Evolutionary conservation across 2,888 invertebrate genomes (phyloP), one percentile per base, ranked within the genome.

Genomic region (Brachyopa scutellaris): DNA sequence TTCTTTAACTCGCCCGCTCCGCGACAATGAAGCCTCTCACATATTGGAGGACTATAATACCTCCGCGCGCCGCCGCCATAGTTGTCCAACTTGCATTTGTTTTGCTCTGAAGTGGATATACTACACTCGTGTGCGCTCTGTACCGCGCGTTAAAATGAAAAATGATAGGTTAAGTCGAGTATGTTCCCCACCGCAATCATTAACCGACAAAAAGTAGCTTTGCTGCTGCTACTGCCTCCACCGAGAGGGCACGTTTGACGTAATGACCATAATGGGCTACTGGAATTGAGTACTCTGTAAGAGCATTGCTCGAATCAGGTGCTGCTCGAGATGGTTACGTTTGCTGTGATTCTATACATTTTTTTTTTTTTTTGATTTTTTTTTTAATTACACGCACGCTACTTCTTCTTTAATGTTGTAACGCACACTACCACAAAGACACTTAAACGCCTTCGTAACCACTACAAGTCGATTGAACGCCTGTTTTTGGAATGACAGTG

Each of bases 201-300:
- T 49, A 66, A 33, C 42, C 64, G 38, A 80, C 51, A 67, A 40
- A 59, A 53, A 59, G 42, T 66, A 57, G 19, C 17, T 45, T 42
- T 31, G 49, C 36, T 13, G 31, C 15, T 45, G 29, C 17, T 7
- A 55, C 45, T 47, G 19, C 13, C 26, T 29, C 29, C 51, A 36
- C 17, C 29, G 23, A 26, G 49, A 23, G 49, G 55, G 49, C 67
- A 57, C 67, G 73, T 80, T 57, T 69, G 40, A 33, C 62, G 57
- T 80, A 80, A 80, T 80, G 80, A 74, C 57, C 74, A 59, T 80
- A 80, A 80, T 80, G 69, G 69, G 74, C 80, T 80, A 49, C 74
- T 74, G 57, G 74, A 80, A 74, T 74, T 74, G 69, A 69, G 57
- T 69, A 42, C 38, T 47, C 49, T 19, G 40, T 45, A 33, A 67